A percentile compares a stretch with the other conserved stretches of the same genome.
These are phyloP conservation scores for Mastacembelus armatus DNA, from an alignment of 2,797 vertebrate genomes.

Conservation along the genomic window DNA sequence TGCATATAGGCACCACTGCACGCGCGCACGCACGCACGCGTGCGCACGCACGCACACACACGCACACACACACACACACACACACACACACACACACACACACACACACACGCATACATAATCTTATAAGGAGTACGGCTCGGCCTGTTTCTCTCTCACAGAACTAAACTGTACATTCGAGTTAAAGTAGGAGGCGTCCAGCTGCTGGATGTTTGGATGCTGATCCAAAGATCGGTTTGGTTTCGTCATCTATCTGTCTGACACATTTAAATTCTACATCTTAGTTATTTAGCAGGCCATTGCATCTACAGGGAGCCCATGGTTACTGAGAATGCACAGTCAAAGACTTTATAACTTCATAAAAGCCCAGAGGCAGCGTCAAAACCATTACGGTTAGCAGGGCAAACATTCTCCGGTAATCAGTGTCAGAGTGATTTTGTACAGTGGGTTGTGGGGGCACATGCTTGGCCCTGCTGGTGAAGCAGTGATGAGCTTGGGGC, in stretches of 20 bases:
- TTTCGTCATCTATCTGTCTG: conserved; percentile 69
- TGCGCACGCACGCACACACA: conserved; percentile 20
- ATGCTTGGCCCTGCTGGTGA: conserved; percentile 43
- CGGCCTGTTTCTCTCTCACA: conserved; percentile 43
- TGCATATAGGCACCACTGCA: conserved; percentile 22
- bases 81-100: conserved; percentile 16
- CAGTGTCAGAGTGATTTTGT: conserved; percentile 75
- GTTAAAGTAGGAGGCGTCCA: conserved; percentile 52
- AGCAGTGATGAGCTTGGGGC: conserved; percentile 55
- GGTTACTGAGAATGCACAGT: conserved; percentile 66
- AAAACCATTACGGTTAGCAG: conserved; percentile 64
- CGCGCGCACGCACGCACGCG: too few relatives aligned
- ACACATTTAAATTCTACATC: conserved; percentile 68
- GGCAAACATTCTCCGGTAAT: conserved; percentile 73
- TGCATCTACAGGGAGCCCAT: conserved; percentile 45
- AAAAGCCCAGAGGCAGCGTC: conserved; percentile 64
- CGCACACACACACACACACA: conserved; percentile 15
- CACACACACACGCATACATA: conserved; percentile 24
- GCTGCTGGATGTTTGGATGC: conserved; percentile 60
- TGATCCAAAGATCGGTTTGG: conserved; percentile 50
- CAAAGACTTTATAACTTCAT: conserved; percentile 72
- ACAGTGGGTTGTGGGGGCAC: conserved; percentile 47
- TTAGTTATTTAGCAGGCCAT: conserved; percentile 67
- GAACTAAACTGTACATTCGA: conserved; percentile 58
- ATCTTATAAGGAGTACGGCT: conserved; percentile 47